Evolutionary conservation across 2,888 invertebrate species (phyloP), one percentile per base, ranked within the genome.

Genomic region (Rotaria socialis): DNA sequence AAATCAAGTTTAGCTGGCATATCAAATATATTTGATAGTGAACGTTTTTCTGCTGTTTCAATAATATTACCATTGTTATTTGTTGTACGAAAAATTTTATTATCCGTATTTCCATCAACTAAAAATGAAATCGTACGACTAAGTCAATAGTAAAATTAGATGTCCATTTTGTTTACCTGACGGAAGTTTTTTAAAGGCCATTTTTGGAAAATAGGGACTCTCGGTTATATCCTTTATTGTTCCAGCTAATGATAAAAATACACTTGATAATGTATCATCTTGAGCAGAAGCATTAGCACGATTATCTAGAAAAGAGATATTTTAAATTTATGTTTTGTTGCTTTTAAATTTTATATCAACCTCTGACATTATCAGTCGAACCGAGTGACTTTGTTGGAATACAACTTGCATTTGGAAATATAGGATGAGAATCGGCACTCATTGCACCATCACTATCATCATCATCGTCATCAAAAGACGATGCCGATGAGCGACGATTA

Each of bases 241-340:
- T 47, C 80, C 80, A 43, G 80, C 80, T 80, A 80, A 47, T 47
- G 80, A 7, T 47, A 47, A 41, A 24, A 80, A 10, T 24, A 80
- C 80, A 47, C 47, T 80, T 47, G 80, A 24, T 10, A 80, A 80
- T 47, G 80, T 80, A 80, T 80, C 80, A n/a, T 80, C 80, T 47
- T 80, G 80, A 67, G 27, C 35, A 67, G 35, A 0, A 35, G 4
- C 14, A 67, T 67, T 27, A 35, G 35, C 67, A 67, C 67, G 67
- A 67, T 67, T 67, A 41, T 67, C 67, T 67, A 41, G 14, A 67
- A 35, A 35, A 27, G 50, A 50, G 14, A 67, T 60, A 27, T 27
- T 52, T 52, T 22, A 8, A 6, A 55, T 22, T 55, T 4, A 55
- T 55, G 2, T 14, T 35, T 50, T 50, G 2, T 50, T 50, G 50